phyloP scores from a whole-genome alignment of 2,113 vertebrate genomes.

The Ciconia stormi region DNA sequence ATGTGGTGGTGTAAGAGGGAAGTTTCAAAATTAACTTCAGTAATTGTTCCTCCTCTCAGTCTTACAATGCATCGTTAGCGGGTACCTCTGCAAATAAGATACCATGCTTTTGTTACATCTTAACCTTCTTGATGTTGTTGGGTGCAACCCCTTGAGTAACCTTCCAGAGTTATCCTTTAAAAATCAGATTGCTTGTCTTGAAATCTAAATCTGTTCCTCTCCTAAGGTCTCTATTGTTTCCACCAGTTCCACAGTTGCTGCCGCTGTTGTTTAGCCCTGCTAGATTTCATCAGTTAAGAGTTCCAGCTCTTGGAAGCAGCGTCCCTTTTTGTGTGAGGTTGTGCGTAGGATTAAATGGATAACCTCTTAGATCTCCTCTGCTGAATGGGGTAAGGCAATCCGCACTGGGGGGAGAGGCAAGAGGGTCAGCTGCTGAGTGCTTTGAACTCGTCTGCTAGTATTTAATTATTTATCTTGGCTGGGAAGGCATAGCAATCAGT shows the following conservation, averaged over 20 bases:
- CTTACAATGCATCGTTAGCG: conserved; percentile 29
- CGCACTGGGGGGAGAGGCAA: background rate
- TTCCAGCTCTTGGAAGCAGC: background rate
- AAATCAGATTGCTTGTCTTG: background rate
- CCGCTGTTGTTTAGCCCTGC: background rate
- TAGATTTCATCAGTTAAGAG: background rate
- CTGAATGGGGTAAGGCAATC: background rate
- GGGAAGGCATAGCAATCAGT: background rate
- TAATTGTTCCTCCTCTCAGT: background rate
- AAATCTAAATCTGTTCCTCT: background rate
- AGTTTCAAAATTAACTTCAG: conserved; percentile 44
- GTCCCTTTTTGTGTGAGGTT: background rate
- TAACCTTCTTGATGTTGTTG: background rate
- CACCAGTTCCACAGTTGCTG: background rate
- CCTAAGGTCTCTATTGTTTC: background rate
- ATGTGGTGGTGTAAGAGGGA: background rate
- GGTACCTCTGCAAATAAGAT: background rate
- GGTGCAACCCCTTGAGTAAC: background rate
- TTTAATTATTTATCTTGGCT: conserved; percentile 33
- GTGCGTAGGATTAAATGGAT: background rate
- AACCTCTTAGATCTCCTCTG: background rate
- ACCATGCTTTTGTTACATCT: background rate
- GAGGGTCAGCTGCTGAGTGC: background rate
- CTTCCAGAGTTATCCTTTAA: background rate
- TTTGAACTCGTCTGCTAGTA: background rate